phyloP scores from a whole-genome alignment of 1,140 invertebrate genomes.

The Spodoptera litura region DNA sequence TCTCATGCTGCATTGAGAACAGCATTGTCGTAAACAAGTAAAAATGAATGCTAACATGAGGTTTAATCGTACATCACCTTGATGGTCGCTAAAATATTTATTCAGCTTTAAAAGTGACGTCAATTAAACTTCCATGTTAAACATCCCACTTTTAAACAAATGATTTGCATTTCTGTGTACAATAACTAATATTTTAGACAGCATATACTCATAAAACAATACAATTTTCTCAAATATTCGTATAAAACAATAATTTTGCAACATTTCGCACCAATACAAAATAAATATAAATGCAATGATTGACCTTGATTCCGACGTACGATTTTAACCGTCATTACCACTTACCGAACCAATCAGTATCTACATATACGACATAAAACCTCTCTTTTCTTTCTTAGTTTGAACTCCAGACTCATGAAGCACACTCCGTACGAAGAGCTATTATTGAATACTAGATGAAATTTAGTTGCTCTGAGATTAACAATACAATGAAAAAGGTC shows the following conservation, averaged over 20 bases:
- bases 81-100: too few species aligned
- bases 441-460: neutral
- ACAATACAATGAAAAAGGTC: too few species aligned
- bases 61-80: neutral
- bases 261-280: conserved; percentile 50
- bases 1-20: conserved; percentile 16
- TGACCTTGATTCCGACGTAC: conserved; percentile 66
- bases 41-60: neutral
- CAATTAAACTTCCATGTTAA: conserved; percentile 3
- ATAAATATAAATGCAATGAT: conserved; percentile 74
- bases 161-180: conserved; percentile 4
- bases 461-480: neutral
- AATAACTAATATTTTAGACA: conserved; percentile 34
- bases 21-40: conserved; percentile 14
- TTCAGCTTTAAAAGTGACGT: too few species aligned
- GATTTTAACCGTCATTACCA: conserved; percentile 66
- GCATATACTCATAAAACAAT: conserved; percentile 49
- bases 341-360: conserved; percentile 46
- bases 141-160: neutral
- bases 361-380: conserved; percentile 37
- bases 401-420: conserved; percentile 24
- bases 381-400: neutral
- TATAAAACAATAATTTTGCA: conserved; percentile 49
- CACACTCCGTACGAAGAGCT: neutral
- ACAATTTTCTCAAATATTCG: conserved; percentile 49